Conservation (phyloP, 2,797 vertebrate genomes). For the Champsocephalus gunnari region DNA sequence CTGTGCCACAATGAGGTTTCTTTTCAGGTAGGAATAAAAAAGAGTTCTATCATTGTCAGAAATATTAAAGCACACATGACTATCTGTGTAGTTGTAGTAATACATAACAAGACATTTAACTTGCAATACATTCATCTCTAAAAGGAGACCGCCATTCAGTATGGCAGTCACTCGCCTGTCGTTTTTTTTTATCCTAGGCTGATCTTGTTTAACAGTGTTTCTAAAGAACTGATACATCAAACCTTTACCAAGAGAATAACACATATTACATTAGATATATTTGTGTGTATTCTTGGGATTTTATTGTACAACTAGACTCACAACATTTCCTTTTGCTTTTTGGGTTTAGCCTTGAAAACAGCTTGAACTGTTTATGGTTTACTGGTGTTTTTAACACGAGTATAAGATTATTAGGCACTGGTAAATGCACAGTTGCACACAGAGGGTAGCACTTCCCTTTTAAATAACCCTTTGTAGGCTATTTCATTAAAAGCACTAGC, state of each 20-base stretch:
- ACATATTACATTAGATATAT: neutral
- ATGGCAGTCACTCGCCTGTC: no score
- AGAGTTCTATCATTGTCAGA: constrained; percentile 11
- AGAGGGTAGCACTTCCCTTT: constrained; percentile 25
- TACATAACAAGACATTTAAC: neutral
- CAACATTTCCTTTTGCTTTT: constrained; percentile 7
- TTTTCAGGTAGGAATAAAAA: constrained; percentile 25
- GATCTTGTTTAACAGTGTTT: constrained; percentile 2
- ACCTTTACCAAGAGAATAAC: neutral
- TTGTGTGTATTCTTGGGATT: constrained; percentile 20
- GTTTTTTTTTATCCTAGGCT: neutral
- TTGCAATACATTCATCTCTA: neutral
- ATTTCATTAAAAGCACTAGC: constrained; percentile 58
- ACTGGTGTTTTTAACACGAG: constrained; percentile 4
- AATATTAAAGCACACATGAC: constrained; percentile 23
- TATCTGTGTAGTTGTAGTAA: neutral
- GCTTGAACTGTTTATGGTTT: constrained; percentile 1
- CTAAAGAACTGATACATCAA: neutral
- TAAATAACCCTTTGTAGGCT: constrained; percentile 37
- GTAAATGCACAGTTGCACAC: constrained; percentile 22
- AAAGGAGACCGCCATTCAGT: constrained; percentile 1
- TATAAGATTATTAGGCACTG: constrained; percentile 23
- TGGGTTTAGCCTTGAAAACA: constrained; percentile 15
- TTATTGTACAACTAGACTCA: constrained; percentile 3
- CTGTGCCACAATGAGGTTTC: constrained; percentile 18